Evolutionary conservation across 2,113 vertebrate genomes (phyloP), one percentile per base, ranked within the genome.

Genomic region (Dunckerocampus dactyliophorus): DNA sequence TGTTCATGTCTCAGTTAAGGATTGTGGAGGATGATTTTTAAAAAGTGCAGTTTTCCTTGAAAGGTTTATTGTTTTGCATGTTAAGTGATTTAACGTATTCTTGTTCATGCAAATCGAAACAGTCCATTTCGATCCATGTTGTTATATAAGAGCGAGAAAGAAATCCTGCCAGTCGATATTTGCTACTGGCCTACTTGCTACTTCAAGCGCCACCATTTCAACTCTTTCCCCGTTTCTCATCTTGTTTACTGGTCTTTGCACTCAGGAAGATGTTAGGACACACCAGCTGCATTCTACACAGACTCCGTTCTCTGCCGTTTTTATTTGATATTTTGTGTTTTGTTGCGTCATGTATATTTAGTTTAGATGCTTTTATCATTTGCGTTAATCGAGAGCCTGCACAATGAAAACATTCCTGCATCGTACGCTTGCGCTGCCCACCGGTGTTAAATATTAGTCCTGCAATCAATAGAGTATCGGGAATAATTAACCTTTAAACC

Each of bases 241-340:
- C 47, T 70, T 16, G 12, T 63, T 67, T 68, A 63, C 59, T 34
- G 60, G 74, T 71, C 69, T 74, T 73, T 82, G 72, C 76, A 81
- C 87, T 87, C 85, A 88, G 87, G 85, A 86, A 88, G 76, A 54
- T 63, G 59, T 79, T 79, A 66, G 48, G 3, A 74, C 68, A 81
- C 75, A 5, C 24, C 37, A 39, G 37, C 37, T 39, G 8, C 37
- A 11, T 10, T 39, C 37, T 12, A 39, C 1, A 8, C 37, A 39
- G 10, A 39, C 6, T 39, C 37, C 37, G 58, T 59, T 59, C 75
- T 42, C 59, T 69, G 67, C 55, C 42, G 10, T 55, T 52, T 65
- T 63, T 39, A 15, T 70, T 63, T 42, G 48, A n/a, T 53, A 59
- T 56, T 52, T 31, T 0, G 5, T 57, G 57, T 48, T 9, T 31